Evolutionary conservation across 2,888 invertebrate species (phyloP).

Genomic region (Cataglyphis altisquamis): DNA sequence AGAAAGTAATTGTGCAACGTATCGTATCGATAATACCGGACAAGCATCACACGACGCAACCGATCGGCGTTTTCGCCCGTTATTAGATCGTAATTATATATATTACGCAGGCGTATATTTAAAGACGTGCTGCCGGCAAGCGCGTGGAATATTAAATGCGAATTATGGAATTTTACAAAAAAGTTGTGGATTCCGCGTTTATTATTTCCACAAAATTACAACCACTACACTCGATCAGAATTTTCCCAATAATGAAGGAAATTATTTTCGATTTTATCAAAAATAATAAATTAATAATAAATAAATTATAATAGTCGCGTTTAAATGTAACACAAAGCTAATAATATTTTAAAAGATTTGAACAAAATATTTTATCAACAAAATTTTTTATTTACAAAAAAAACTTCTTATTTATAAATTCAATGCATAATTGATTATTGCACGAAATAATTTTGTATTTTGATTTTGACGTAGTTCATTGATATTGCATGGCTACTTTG

Average conservation of each 20-base stretch:
- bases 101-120: conserved; percentile 15
- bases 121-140: not conserved
- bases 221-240: not conserved
- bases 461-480: conserved; percentile 1
- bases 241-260: not conserved
- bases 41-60: not conserved
- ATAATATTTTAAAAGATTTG: not conserved
- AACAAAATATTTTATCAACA: not conserved
- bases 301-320: not conserved
- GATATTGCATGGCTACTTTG: not conserved
- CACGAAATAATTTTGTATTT: not conserved
- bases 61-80: conserved; percentile 20
- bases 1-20: conserved; percentile 16
- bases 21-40: conserved; percentile 38
- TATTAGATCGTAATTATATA: conserved; percentile 34
- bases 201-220: conserved; percentile 31
- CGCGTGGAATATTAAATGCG: conserved; percentile 30
- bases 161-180: conserved; percentile 4
- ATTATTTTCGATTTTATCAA: not conserved
- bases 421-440: not conserved
- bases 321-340: conserved; percentile 5
- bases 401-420: not conserved
- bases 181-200: conserved; percentile 4
- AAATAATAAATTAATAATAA: not conserved
- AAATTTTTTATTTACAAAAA: not conserved